Conservation (phyloP, 2,888 invertebrate genomes). For the Diaphora mendica region DNA sequence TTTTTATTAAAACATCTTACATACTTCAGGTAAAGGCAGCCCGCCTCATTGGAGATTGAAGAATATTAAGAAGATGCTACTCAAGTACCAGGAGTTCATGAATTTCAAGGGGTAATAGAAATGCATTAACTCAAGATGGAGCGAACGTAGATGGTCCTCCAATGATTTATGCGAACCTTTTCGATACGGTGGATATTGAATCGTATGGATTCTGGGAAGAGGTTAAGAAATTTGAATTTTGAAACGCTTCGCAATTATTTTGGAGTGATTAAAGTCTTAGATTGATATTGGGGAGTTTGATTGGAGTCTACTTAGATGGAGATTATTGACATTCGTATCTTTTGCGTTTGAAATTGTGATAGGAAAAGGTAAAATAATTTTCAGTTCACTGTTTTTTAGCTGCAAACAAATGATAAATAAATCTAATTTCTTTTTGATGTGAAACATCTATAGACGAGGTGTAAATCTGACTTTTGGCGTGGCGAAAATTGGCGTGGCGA, state of each 20-base stretch:
- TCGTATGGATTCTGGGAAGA: constrained; percentile 35
- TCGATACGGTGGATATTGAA: constrained; percentile 48
- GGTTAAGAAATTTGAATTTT: constrained; percentile 22
- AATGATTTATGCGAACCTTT: constrained; percentile 67
- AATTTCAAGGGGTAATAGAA: constrained; percentile 68
- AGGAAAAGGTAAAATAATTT: background rate
- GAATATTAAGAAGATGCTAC: constrained; percentile 55
- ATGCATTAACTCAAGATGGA: constrained; percentile 64
- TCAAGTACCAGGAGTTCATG: constrained; percentile 54
- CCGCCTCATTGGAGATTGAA: constrained; percentile 38
- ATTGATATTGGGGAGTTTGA: constrained; percentile 3
- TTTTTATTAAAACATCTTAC: background rate
- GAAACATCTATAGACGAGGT: no score
- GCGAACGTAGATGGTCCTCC: constrained; percentile 53
- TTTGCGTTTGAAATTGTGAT: background rate
- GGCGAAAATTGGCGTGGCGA: no score
- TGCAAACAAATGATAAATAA: no score
- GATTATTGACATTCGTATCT: background rate
- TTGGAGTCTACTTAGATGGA: constrained; percentile 3
- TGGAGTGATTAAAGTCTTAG: constrained; percentile 24
- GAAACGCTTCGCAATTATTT: constrained; percentile 33
- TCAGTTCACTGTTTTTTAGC: background rate
- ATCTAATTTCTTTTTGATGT: no score
- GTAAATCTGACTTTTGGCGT: no score
- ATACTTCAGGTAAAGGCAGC: constrained; percentile 24